phyloP scores from a whole-genome alignment of 2,797 vertebrate species.

The Salarias fasciatus region DNA sequence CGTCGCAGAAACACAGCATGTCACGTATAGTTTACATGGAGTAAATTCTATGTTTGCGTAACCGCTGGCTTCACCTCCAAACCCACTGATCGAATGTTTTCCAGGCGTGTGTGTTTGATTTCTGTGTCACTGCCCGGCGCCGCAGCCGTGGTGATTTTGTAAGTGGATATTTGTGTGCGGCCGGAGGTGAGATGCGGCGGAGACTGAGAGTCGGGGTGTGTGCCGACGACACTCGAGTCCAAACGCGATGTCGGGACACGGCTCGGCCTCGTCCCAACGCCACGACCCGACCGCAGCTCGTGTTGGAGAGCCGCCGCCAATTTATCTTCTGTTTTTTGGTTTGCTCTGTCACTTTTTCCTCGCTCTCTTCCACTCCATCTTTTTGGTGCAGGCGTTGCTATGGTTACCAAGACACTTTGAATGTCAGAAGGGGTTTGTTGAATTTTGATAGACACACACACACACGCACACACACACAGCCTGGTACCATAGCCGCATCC shows the following conservation, averaged over 20 bases:
- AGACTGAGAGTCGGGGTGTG: too few species aligned
- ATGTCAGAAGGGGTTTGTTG: conserved; percentile 39
- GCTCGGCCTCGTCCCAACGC: conserved; percentile 31
- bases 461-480: conserved; percentile 4
- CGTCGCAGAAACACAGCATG: neutral
- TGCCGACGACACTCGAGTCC: conserved; percentile 18
- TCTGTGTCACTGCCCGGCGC: too few species aligned
- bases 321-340: conserved; percentile 21
- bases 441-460: conserved; percentile 41
- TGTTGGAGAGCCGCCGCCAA: conserved; percentile 27
- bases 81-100: too few species aligned
- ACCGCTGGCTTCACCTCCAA: too few species aligned
- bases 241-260: conserved; percentile 37
- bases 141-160: neutral
- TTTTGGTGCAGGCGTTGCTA: conserved; percentile 47
- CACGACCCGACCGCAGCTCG: conserved; percentile 33
- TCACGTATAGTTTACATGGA: too few species aligned
- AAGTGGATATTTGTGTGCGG: neutral
- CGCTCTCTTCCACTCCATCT: neutral
- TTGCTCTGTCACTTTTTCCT: neutral
- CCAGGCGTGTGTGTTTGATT: too few species aligned
- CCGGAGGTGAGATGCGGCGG: neutral
- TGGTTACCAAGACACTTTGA: conserved; percentile 61
- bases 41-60: too few species aligned
- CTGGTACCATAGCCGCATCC: conserved; percentile 3